Evolutionary conservation across 2,113 vertebrate species (phyloP).

Genomic region (Capreolus pygargus): DNA sequence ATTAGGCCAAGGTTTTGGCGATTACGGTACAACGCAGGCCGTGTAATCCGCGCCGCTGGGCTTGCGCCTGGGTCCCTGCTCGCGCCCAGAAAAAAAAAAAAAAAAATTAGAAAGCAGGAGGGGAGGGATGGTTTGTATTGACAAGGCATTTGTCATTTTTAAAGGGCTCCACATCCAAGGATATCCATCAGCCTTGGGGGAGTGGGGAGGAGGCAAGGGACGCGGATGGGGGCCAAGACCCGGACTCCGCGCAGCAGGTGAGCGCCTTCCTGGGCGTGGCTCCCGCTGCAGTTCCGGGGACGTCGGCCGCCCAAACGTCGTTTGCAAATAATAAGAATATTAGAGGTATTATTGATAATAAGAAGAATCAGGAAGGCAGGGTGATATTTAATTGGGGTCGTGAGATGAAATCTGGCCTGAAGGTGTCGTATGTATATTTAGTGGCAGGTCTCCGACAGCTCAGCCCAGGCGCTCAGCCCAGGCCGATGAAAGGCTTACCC

Average conservation of each 20-base stretch:
- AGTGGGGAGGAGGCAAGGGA: neutral
- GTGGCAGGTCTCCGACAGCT: neutral
- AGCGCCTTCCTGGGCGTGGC: neutral
- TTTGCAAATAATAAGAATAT: neutral
- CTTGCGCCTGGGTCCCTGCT: neutral
- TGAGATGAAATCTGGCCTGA: neutral
- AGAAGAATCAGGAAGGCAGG: neutral
- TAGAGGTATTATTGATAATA: neutral
- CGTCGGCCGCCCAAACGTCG: neutral
- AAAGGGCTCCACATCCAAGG: neutral
- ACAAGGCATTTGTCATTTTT: constrained; percentile 33
- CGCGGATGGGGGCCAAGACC: too few relatives aligned
- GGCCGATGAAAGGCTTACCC: neutral
- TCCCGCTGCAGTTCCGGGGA: neutral
- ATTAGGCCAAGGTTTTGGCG: constrained; percentile 56
- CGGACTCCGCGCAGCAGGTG: neutral
- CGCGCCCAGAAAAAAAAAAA: neutral
- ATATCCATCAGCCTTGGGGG: neutral
- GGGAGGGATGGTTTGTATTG: neutral
- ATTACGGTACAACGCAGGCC: neutral
- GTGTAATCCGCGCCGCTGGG: neutral
- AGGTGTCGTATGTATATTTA: neutral
- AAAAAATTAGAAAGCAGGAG: constrained; percentile 34
- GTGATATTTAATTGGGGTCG: neutral
- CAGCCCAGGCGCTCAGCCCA: neutral